These are phyloP conservation scores for Mobula hypostoma DNA, from an alignment of 2,113 vertebrate species.

Conservation along the genomic window DNA sequence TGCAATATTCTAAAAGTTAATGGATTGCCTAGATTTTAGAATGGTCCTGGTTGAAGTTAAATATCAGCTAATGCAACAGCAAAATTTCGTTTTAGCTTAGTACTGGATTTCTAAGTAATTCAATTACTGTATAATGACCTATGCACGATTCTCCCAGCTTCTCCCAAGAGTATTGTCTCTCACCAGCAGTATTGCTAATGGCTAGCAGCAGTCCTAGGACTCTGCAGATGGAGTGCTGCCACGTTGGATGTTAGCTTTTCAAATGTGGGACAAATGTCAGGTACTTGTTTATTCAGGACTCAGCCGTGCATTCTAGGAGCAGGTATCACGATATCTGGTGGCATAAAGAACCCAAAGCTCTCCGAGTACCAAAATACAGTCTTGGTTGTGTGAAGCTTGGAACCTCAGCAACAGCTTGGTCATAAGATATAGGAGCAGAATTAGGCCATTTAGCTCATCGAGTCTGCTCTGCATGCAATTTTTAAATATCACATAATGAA, in stretches of 20 bases:
- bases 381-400: neutral
- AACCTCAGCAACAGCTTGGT: neutral
- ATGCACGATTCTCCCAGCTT: too few species aligned
- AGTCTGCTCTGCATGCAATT: neutral
- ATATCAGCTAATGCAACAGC: neutral
- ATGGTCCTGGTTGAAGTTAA: neutral
- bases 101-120: neutral
- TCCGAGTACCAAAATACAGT: neutral
- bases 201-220: neutral
- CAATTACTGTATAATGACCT: neutral
- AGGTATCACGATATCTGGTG: neutral
- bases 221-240: neutral
- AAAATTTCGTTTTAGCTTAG: neutral
- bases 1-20: neutral
- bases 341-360: too few species aligned
- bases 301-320: neutral
- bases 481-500: neutral
- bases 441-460: too few species aligned
- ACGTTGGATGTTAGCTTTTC: neutral
- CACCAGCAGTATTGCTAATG: neutral
- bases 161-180: neutral
- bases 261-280: neutral
- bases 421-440: neutral
- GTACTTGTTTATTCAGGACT: neutral
- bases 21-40: neutral